These are phyloP conservation scores for Aramus guarauna DNA, from an alignment of 2,113 vertebrate genomes.

Conservation along the genomic window DNA sequence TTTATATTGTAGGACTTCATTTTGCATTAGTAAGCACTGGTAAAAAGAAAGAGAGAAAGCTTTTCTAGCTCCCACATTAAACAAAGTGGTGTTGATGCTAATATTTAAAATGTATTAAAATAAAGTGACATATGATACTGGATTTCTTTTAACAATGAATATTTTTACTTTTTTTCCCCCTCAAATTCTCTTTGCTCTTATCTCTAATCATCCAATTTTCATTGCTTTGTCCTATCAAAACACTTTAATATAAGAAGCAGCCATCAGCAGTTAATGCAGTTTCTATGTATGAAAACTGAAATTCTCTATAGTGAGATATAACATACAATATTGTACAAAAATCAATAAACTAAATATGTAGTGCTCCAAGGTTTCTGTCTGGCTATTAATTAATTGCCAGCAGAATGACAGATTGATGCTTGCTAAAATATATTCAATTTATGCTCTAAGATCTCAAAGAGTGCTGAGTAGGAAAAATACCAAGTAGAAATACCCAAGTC, in stretches of 20 bases:
- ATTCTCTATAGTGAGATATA: not conserved
- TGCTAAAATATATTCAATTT: conserved; percentile 10
- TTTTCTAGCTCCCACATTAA: not conserved
- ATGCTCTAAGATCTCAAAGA: not conserved
- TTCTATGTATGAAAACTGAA: not conserved
- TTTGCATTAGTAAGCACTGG: not conserved
- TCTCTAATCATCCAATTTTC: not conserved
- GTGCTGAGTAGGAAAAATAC: conserved; percentile 3
- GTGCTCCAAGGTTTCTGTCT: not conserved
- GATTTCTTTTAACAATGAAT: not conserved
- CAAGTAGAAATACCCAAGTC: not conserved
- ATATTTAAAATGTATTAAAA: not conserved
- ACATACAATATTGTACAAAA: not conserved
- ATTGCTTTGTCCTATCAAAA: not conserved
- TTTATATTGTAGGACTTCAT: not conserved
- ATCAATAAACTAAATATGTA: conserved; percentile 13
- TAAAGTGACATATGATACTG: not conserved
- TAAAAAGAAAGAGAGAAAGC: not conserved
- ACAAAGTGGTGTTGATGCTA: not conserved
- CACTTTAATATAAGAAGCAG: not conserved
- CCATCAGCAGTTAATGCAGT: not conserved
- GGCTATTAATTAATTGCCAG: conserved; percentile 19
- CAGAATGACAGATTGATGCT: not conserved
- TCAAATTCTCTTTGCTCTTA: not conserved
- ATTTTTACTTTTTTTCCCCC: not conserved